Percentiles rank a stretch among this genome's conserved stretches.
Conservation (phyloP, 2,113 vertebrate genomes). For the Gobio gobio region DNA sequence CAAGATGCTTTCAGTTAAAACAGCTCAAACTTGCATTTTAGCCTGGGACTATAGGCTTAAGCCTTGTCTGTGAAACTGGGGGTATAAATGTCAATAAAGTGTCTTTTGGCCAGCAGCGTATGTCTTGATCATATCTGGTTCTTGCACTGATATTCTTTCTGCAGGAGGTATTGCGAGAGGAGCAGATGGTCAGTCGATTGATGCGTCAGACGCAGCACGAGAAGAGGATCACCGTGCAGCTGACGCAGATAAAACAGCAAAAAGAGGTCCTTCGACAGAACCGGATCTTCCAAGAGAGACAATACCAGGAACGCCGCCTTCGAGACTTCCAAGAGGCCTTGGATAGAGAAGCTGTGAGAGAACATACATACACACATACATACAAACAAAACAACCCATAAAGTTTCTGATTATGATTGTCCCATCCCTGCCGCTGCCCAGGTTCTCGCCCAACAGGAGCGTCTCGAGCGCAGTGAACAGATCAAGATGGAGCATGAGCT, state of each 20-base stretch:
- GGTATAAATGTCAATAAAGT: background rate
- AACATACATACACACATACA: conserved; percentile 32
- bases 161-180: conserved; percentile 82
- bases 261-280: conserved; percentile 90
- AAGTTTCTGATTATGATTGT: background rate
- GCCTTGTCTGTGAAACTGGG: too few species aligned
- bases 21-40: too few species aligned
- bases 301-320: conserved; percentile 84
- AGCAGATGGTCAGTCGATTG: conserved; percentile 85
- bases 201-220: conserved; percentile 90
- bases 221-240: conserved; percentile 83
- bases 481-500: conserved; percentile 77
- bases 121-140: background rate
- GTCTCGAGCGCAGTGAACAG: conserved; percentile 77
- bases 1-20: too few species aligned
- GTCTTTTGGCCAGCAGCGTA: background rate
- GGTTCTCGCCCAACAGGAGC: conserved; percentile 84
- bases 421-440: conserved; percentile 58
- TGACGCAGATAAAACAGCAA: conserved; percentile 86
- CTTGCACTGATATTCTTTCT: background rate
- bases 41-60: too few species aligned
- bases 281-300: conserved; percentile 87
- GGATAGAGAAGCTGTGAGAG: conserved; percentile 87
- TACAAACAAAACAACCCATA: background rate
- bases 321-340: conserved; percentile 87